A percentile compares a stretch with the other conserved stretches of the same genome.
Evolutionary conservation across 2,113 vertebrate genomes (phyloP).

Genomic region (Loxodonta africana): DNA sequence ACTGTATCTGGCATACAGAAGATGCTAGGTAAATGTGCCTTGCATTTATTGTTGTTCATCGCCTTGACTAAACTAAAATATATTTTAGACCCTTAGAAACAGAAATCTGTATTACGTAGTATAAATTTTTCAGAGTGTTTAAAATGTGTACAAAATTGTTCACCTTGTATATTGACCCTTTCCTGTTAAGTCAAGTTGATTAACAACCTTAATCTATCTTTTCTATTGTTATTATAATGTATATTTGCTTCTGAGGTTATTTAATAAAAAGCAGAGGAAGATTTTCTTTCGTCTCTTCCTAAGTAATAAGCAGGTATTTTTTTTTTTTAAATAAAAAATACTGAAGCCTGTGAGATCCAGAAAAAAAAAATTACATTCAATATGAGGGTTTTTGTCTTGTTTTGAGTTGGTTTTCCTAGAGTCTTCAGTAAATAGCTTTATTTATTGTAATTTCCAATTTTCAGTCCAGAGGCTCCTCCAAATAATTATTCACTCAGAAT

Average conservation of each 20-base stretch:
- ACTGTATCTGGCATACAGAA: not conserved
- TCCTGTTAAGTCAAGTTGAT: constrained; percentile 13
- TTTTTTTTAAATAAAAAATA: not conserved
- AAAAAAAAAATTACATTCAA: not conserved
- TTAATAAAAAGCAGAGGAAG: constrained; percentile 47
- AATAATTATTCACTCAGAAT: constrained; percentile 37
- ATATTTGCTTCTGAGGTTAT: constrained; percentile 46
- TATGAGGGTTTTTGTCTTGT: not conserved
- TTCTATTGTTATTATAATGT: not conserved
- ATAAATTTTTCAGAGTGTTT: constrained; percentile 45
- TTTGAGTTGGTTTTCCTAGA: not conserved
- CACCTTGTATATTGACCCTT: not conserved
- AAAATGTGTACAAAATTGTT: constrained; percentile 46
- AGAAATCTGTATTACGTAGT: not conserved
- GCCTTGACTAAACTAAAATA: constrained; percentile 31
- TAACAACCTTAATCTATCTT: constrained; percentile 6
- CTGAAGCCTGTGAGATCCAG: not conserved
- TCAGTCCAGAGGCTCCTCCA: not conserved
- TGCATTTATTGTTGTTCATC: constrained; percentile 40
- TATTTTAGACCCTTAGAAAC: constrained; percentile 12
- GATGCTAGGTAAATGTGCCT: not conserved
- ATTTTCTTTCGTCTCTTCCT: not conserved
- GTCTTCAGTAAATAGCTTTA: not conserved
- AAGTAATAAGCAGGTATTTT: not conserved
- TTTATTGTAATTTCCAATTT: constrained; percentile 54